Evolutionary conservation across 2,888 invertebrate genomes (phyloP).

Genomic region (Agelastica alni): DNA sequence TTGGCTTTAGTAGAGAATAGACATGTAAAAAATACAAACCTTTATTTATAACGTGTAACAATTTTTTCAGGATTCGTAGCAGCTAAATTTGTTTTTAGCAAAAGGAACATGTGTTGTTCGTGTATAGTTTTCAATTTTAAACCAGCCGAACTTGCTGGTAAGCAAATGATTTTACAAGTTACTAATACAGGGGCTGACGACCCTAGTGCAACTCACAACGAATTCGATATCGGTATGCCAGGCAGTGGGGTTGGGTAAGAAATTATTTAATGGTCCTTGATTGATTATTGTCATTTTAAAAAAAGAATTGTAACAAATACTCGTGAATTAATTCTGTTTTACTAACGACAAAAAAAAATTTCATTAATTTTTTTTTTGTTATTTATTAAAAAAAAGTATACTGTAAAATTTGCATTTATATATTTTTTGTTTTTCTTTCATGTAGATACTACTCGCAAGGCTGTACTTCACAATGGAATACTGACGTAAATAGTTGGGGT

Average conservation of each 20-base stretch:
- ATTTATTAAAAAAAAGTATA: not conserved
- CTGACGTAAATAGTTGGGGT: constrained; percentile 35
- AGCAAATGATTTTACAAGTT: constrained; percentile 35
- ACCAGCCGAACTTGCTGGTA: constrained; percentile 26
- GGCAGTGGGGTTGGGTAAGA: constrained; percentile 22
- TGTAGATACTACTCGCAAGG: constrained; percentile 32
- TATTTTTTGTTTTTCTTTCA: too few relatives aligned
- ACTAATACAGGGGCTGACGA: constrained; percentile 32
- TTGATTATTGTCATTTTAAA: too few relatives aligned
- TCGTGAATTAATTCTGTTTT: too few relatives aligned
- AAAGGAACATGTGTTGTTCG: constrained; percentile 34
- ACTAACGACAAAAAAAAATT: too few relatives aligned
- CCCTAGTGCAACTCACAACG: not conserved
- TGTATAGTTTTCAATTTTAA: constrained; percentile 32
- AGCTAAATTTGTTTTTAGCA: constrained; percentile 27
- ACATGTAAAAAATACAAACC: too few relatives aligned
- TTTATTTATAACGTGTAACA: too few relatives aligned
- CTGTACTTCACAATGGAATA: constrained; percentile 35
- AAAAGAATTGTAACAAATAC: too few relatives aligned
- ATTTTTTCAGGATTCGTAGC: constrained; percentile 35
- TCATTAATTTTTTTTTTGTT: too few relatives aligned
- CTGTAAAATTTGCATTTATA: constrained; percentile 27
- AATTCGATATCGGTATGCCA: constrained; percentile 17
- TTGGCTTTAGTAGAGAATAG: too few relatives aligned
- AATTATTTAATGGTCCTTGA: not conserved